Percentiles rank a stretch among this genome's conserved stretches.
Evolutionary conservation across 2,113 vertebrate species (phyloP).

Genomic region (Phaethon lepturus): DNA sequence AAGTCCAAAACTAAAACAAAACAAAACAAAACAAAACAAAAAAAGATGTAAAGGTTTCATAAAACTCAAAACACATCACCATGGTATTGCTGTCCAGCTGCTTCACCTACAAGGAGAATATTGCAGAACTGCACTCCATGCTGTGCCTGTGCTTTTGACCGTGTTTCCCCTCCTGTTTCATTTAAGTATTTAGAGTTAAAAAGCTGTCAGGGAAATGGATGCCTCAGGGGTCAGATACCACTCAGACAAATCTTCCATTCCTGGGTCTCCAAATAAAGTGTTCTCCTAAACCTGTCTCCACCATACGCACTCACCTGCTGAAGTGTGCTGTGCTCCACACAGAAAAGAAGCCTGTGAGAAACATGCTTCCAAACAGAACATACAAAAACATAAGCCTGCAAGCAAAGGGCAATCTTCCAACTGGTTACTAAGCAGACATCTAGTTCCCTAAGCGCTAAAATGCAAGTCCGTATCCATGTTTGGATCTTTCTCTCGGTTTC

Average conservation of each 20-base stretch:
- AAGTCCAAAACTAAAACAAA: not conserved
- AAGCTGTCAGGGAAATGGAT: not conserved
- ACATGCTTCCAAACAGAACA: not conserved
- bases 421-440: not conserved
- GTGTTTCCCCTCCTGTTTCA: not conserved
- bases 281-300: not conserved
- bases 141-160: not conserved
- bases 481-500: not conserved
- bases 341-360: not conserved
- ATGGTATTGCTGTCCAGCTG: not conserved
- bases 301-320: not conserved
- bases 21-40: not conserved
- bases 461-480: not conserved
- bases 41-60: not conserved
- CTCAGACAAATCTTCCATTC: not conserved
- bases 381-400: not conserved
- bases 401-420: not conserved
- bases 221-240: not conserved
- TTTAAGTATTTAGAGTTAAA: not conserved
- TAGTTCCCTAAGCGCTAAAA: not conserved
- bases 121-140: not conserved
- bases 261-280: not conserved
- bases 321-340: rapidly evolving
- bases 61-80: not conserved
- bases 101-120: not conserved